Evolutionary conservation across 2,888 invertebrate species (phyloP).

Genomic region (Abrostola tripartita): DNA sequence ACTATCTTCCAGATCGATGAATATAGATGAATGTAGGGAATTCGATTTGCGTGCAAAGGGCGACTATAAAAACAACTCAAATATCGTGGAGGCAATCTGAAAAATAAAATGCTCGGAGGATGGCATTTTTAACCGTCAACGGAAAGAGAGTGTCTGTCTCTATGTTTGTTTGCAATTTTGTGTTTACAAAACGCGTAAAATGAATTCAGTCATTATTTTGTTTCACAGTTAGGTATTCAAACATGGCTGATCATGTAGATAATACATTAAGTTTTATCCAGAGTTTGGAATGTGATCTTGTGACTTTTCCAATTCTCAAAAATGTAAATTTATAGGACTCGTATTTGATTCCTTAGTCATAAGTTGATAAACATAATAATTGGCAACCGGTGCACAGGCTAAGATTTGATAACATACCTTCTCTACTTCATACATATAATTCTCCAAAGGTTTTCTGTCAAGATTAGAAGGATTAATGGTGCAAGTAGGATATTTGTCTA

Average conservation of each 20-base stretch:
- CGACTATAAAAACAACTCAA: constrained; percentile 26
- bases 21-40: constrained; percentile 40
- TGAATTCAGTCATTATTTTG: not conserved
- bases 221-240: too few species aligned
- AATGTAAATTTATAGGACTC: too few species aligned
- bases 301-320: too few species aligned
- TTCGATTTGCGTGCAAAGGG: constrained; percentile 35
- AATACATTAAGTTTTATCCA: not conserved
- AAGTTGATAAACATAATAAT: constrained; percentile 21
- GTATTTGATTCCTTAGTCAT: too few species aligned
- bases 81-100: constrained; percentile 14
- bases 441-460: constrained; percentile 76
- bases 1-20: constrained; percentile 25
- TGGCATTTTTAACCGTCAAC: not conserved
- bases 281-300: too few species aligned
- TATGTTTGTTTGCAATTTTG: not conserved
- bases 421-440: constrained; percentile 52
- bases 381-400: constrained; percentile 42
- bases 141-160: not conserved
- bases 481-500: constrained; percentile 77
- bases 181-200: not conserved
- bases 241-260: too few species aligned
- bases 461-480: constrained; percentile 83
- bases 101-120: constrained; percentile 8
- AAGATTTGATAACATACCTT: constrained; percentile 61